Base-by-base conservation (phyloP, 2,888 invertebrate genomes). In the Nymphalis polychloros region DNA sequence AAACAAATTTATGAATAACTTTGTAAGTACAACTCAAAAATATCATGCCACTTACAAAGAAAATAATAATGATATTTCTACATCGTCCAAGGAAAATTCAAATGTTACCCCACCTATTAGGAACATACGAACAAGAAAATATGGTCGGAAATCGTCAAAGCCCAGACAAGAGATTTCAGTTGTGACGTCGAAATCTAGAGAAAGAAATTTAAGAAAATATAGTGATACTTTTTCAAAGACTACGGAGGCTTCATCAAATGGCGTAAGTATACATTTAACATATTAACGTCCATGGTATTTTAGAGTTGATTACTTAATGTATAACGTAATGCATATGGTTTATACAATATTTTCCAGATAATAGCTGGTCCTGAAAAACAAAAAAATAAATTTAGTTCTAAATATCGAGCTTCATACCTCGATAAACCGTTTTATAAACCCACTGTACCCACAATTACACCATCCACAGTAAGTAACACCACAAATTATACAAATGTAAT, bases 381-480 rank as follows among this genome's bases (percentile, higher is more conserved):
- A 76, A 88, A 90, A 79, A 89, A 89, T 81, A 88, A 93, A 78
- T 94, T 93, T 85, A 94, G 94, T 85, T 93, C 94, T 71, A 93
- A 94, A 82, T 95, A 94, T 82, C 90, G 94, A 79, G 89, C 89
- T 66, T 89, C 90, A 70, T 85, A 85, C 80, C 82, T 92, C 65
- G 93, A 94, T 65, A 92, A 93, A 78, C 94, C 94, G 62, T 92
- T 92, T 80, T 95, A 95, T 84, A 92, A 94, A 83, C 93, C 95
- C 70, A 95, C 95, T 70, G 94, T 95, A 77, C 95, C 95, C 60
- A 89, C 93, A 70, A 87, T 94, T 68, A 93, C 93, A 78, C 85
- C 93, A 77, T 88, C 93, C 80, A 92, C 90, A 85, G 92, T 93
- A 88, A 92, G 93, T 89, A 87, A 81, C 77, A 69, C 68, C 63